Conservation (phyloP, 2,888 invertebrate species). For the Nomada flava region DNA sequence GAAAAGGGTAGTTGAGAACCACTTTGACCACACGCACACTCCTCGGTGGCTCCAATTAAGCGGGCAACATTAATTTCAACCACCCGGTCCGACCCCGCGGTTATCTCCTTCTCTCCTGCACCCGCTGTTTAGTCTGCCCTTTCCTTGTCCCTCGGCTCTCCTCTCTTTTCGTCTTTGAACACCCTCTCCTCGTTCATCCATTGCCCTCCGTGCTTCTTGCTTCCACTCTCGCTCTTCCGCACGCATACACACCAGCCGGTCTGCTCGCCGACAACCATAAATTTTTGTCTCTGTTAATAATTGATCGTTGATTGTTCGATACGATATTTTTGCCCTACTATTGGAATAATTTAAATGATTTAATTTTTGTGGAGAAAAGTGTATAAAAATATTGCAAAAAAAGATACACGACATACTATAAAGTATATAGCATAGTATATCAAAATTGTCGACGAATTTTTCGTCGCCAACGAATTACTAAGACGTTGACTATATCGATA, state of each 20-base stretch:
- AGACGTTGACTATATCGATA: too few species aligned
- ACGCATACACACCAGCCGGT: slow-evolving; percentile 22
- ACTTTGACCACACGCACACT: slow-evolving; percentile 82
- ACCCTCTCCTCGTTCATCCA: slow-evolving; percentile 22
- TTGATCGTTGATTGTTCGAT: slow-evolving; percentile 33
- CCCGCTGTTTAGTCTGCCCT: slow-evolving; percentile 62
- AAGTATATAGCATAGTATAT: too few species aligned
- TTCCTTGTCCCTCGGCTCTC: slow-evolving; percentile 38
- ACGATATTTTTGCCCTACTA: slow-evolving; percentile 14
- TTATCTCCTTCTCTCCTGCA: slow-evolving; percentile 76
- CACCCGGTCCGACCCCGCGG: slow-evolving; percentile 81
- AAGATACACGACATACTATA: too few species aligned
- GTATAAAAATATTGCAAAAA: too few species aligned
- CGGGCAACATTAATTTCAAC: slow-evolving; percentile 84
- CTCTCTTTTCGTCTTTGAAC: slow-evolving; percentile 30
- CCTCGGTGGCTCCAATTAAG: slow-evolving; percentile 84
- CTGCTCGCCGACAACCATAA: slow-evolving; percentile 40
- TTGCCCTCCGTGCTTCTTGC: slow-evolving; percentile 51
- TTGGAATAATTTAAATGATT: too few species aligned
- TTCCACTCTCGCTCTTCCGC: slow-evolving; percentile 52
- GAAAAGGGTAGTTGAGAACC: slow-evolving; percentile 77
- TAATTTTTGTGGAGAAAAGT: too few species aligned
- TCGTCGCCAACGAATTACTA: too few species aligned
- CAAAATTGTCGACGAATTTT: too few species aligned
- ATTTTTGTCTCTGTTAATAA: slow-evolving; percentile 41